A percentile compares a stretch with the other conserved stretches of the same genome.
These are phyloP conservation scores for Drosophila gunungcola DNA, from an alignment of 1,140 invertebrate genomes.

Conservation along the genomic window DNA sequence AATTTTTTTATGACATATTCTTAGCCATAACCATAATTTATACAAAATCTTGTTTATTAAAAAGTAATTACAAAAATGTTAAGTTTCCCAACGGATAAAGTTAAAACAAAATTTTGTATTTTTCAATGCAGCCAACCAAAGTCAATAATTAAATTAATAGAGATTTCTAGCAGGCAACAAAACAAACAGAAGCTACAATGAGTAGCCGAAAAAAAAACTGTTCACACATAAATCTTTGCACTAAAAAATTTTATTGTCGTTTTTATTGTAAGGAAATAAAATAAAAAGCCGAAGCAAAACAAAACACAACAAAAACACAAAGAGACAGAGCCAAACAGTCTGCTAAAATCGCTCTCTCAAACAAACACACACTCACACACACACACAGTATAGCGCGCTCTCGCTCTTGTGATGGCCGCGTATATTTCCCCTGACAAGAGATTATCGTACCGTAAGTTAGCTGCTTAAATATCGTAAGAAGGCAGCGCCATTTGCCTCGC, in stretches of 20 bases:
- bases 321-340: conserved; percentile 72
- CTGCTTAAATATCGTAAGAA: conserved; percentile 80
- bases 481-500: conserved; percentile 71
- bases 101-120: too few species aligned
- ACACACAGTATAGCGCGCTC: conserved; percentile 11
- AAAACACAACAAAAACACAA: conserved; percentile 19
- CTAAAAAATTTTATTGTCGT: conserved; percentile 83
- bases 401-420: conserved; percentile 15
- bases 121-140: conserved; percentile 4
- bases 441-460: conserved; percentile 71
- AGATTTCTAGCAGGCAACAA: conserved; percentile 35
- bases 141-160: conserved; percentile 59
- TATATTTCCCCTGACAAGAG: conserved; percentile 59
- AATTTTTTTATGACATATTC: too few species aligned
- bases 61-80: too few species aligned
- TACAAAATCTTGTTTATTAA: too few species aligned
- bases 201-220: conserved; percentile 59
- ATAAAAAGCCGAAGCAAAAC: conserved; percentile 29
- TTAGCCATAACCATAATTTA: too few species aligned
- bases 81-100: too few species aligned
- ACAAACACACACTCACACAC: conserved; percentile 6
- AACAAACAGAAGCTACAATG: conserved; percentile 13
- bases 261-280: conserved; percentile 79
- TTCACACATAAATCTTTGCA: conserved; percentile 82
- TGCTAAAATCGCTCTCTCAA: conserved; percentile 31